Evolutionary conservation across 2,797 vertebrate genomes (phyloP).

Genomic region (Catamblyrhynchus diadema): DNA sequence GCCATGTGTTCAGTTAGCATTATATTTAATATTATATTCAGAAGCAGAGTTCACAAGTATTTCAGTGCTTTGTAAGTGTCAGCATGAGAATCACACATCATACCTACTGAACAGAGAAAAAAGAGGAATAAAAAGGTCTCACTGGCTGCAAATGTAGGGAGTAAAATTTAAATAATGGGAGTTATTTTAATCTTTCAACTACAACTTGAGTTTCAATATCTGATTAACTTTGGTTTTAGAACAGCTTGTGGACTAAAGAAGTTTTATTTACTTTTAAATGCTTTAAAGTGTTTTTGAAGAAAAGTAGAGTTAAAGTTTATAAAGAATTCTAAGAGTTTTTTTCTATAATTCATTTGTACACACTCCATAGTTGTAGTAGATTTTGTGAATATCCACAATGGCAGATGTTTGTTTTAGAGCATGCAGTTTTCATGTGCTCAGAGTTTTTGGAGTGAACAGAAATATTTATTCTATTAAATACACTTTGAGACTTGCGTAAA

Average conservation of each 20-base stretch:
- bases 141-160: background rate
- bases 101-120: background rate
- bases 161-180: background rate
- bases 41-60: background rate
- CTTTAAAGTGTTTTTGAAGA: background rate
- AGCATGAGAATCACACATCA: background rate
- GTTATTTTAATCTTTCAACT: background rate
- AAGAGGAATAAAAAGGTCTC: background rate
- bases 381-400: background rate
- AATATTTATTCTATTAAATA: background rate
- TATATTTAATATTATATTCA: background rate
- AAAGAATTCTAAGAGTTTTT: background rate
- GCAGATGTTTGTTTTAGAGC: background rate
- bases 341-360: background rate
- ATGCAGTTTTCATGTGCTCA: background rate
- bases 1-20: fast-evolving
- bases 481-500: background rate
- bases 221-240: background rate
- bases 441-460: background rate
- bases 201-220: background rate
- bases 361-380: background rate
- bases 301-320: background rate
- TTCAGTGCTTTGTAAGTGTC: background rate
- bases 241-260: background rate
- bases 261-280: background rate